phyloP scores from a whole-genome alignment of 2,888 invertebrate genomes.

The Busseola fusca region DNA sequence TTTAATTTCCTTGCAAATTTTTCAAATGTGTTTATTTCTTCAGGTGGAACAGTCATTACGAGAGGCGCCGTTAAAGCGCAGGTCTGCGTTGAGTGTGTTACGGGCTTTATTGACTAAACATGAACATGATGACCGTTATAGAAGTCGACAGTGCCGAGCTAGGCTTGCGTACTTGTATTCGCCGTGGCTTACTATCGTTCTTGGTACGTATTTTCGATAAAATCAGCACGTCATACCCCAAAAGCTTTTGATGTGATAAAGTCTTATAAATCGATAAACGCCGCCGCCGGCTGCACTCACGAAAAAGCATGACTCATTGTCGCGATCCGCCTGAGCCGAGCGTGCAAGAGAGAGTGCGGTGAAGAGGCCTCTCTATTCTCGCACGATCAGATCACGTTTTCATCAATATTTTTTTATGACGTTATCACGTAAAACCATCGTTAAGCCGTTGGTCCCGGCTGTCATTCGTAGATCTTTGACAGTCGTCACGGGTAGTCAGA shows the following conservation, averaged over 20 bases:
- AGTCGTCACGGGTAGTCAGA: no score
- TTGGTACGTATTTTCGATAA: constrained; percentile 69
- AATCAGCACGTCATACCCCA: not conserved
- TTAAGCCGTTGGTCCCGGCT: no score
- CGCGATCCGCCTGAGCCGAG: no score
- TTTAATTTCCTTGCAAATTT: not conserved
- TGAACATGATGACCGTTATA: constrained; percentile 97
- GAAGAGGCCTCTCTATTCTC: no score
- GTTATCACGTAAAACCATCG: no score
- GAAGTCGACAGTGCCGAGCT: constrained; percentile 93
- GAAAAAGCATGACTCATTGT: no score
- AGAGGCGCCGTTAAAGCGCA: constrained; percentile 95
- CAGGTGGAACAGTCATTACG: constrained; percentile 95
- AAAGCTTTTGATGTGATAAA: not conserved
- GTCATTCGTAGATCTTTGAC: no score
- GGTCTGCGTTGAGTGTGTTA: constrained; percentile 93
- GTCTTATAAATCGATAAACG: no score
- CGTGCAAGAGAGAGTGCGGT: no score
- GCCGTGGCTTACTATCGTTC: constrained; percentile 95
- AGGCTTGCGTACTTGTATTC: constrained; percentile 97
- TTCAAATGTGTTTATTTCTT: not conserved
- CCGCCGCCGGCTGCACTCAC: no score
- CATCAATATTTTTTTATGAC: no score
- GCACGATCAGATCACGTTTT: no score
- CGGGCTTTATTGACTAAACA: constrained; percentile 97